A percentile compares a stretch with the other conserved stretches of the same genome.
These are phyloP conservation scores for Tragelaphus strepsiceros DNA, from an alignment of 2,113 vertebrate genomes.

Conservation along the genomic window DNA sequence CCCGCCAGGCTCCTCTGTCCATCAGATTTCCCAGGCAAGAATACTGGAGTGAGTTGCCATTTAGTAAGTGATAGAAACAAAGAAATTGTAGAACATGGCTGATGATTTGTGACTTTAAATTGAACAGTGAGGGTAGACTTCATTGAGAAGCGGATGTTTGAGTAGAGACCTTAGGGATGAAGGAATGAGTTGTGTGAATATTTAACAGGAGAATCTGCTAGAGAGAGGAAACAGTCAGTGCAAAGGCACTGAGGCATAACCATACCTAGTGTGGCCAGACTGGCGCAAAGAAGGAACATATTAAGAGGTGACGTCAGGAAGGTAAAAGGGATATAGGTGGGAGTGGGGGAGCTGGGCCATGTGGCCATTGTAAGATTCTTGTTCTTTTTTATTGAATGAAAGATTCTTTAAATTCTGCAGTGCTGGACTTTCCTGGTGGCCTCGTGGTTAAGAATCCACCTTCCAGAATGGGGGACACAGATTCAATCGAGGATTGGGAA, in stretches of 20 bases:
- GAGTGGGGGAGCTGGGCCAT: neutral
- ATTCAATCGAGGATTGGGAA: neutral
- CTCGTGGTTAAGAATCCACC: neutral
- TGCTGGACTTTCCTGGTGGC: neutral
- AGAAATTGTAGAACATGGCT: neutral
- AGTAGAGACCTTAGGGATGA: neutral
- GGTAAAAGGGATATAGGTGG: neutral
- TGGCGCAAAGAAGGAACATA: neutral
- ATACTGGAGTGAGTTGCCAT: neutral
- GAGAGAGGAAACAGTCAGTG: neutral
- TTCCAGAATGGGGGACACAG: neutral
- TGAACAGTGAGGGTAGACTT: neutral
- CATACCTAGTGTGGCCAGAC: neutral
- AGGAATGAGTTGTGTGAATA: neutral
- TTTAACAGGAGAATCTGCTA: neutral
- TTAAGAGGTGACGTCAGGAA: neutral
- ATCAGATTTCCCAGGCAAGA: neutral
- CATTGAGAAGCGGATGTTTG: neutral
- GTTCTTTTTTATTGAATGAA: neutral
- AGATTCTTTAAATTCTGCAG: neutral
- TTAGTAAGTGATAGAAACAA: neutral
- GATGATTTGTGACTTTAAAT: neutral
- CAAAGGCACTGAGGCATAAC: neutral
- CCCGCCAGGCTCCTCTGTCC: neutral
- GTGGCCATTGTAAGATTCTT: neutral